Conservation (phyloP, 1,140 invertebrate species). For the Calephelis virginiensis region DNA sequence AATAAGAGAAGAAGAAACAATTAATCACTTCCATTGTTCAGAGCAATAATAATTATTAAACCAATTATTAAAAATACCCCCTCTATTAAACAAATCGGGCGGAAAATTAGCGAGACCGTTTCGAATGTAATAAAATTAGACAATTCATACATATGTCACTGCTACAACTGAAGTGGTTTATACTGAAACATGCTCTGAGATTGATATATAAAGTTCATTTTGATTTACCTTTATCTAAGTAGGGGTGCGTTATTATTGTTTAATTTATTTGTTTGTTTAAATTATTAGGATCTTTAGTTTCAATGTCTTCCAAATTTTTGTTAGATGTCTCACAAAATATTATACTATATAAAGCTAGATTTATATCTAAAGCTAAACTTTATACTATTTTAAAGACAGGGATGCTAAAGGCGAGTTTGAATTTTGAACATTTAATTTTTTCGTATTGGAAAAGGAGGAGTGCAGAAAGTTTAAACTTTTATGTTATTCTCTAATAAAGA, state of each 20-base stretch:
- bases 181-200: background rate
- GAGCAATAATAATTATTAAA: slow-evolving; percentile 11
- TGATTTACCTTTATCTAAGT: background rate
- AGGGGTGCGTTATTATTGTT: slow-evolving; percentile 21
- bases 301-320: no score
- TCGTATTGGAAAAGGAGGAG: no score
- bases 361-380: no score
- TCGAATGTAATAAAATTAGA: slow-evolving; percentile 27
- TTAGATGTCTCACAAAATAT: no score
- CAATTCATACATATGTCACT: slow-evolving; percentile 26
- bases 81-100: slow-evolving; percentile 28
- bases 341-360: no score
- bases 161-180: background rate
- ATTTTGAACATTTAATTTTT: no score
- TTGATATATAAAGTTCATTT: background rate
- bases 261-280: slow-evolving; percentile 29
- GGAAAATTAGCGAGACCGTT: slow-evolving; percentile 32
- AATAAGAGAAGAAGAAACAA: background rate
- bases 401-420: no score
- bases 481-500: no score
- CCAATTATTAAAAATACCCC: slow-evolving; percentile 10
- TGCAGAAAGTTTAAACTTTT: no score
- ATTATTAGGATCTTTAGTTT: background rate
- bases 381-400: no score
- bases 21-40: slow-evolving; percentile 17